phyloP scores from a whole-genome alignment of 2,113 vertebrate genomes.

The Caranx ignobilis region DNA sequence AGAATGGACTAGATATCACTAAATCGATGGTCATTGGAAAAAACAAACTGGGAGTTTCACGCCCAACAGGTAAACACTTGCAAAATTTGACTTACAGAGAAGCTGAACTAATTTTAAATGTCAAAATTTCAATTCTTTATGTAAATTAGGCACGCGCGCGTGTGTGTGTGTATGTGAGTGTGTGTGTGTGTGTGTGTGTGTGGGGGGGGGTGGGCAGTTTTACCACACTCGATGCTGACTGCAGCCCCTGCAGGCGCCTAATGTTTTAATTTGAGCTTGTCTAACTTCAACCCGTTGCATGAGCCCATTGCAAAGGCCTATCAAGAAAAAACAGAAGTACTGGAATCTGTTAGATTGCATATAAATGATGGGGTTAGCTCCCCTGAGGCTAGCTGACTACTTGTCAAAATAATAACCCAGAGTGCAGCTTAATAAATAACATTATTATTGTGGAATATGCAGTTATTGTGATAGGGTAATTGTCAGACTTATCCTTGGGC shows the following conservation, averaged over 20 bases:
- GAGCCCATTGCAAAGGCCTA: neutral
- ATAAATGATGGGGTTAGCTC: neutral
- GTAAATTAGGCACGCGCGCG: neutral
- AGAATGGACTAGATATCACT: slow-evolving; percentile 49
- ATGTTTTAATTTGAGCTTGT: neutral
- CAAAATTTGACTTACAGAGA: neutral
- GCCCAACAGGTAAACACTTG: slow-evolving; percentile 65
- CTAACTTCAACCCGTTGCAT: neutral
- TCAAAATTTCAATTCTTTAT: neutral
- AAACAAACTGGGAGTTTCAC: slow-evolving; percentile 30
- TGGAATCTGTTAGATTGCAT: neutral
- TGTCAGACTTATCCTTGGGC: neutral
- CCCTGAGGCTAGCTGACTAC: neutral
- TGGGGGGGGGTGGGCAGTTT: too few relatives aligned
- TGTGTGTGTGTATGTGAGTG: too few relatives aligned
- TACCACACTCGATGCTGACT: neutral
- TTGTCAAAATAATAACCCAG: neutral
- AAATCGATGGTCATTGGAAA: slow-evolving; percentile 4
- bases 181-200: too few relatives aligned
- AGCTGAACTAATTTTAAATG: neutral
- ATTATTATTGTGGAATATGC: neutral
- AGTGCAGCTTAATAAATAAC: neutral
- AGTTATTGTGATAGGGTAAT: neutral
- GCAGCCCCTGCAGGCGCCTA: neutral
- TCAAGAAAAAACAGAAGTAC: neutral